A percentile compares a stretch with the other conserved stretches of the same genome.
These are phyloP conservation scores for Champsocephalus gunnari DNA, from an alignment of 2,797 vertebrate species.

Conservation along the genomic window DNA sequence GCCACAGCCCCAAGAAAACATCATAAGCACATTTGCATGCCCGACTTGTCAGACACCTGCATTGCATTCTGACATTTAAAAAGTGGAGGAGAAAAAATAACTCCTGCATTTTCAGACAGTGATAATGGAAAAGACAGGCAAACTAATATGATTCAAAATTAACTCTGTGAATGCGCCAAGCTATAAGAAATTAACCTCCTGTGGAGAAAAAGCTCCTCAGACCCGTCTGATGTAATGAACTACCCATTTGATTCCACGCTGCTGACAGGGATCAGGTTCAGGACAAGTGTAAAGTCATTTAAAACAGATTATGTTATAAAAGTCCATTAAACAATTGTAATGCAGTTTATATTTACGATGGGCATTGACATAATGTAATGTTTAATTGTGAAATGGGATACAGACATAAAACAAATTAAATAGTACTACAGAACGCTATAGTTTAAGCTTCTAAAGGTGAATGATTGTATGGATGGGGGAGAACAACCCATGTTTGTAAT, in stretches of 20 bases:
- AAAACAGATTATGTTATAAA: conserved; percentile 43
- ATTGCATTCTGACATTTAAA: conserved; percentile 84
- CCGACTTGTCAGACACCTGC: conserved; percentile 78
- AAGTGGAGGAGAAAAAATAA: conserved; percentile 65
- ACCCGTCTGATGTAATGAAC: conserved; percentile 79
- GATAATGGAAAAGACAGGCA: conserved; percentile 82
- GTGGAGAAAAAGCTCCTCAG: conserved; percentile 74
- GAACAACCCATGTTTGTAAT: neutral
- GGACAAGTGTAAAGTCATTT: conserved; percentile 60
- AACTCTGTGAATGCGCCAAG: conserved; percentile 72
- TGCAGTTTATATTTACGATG: conserved; percentile 22
- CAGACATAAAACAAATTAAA: conserved; percentile 14
- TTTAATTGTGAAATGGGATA: conserved; percentile 14
- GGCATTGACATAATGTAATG: conserved; percentile 12
- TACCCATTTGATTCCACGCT: conserved; percentile 71
- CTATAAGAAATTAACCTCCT: conserved; percentile 82
- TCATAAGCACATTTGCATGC: conserved; percentile 80
- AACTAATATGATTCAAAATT: conserved; percentile 82
- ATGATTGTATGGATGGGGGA: neutral
- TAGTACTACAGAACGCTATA: neutral
- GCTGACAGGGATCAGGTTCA: conserved; percentile 51
- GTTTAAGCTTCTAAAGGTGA: neutral
- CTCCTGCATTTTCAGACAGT: conserved; percentile 75
- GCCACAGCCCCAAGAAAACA: conserved; percentile 71
- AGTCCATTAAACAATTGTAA: conserved; percentile 28